Percentiles rank a stretch among this genome's conserved stretches.
These are phyloP conservation scores for Semnopithecus entellus DNA, from an alignment of 2,113 vertebrate genomes.

Conservation along the genomic window DNA sequence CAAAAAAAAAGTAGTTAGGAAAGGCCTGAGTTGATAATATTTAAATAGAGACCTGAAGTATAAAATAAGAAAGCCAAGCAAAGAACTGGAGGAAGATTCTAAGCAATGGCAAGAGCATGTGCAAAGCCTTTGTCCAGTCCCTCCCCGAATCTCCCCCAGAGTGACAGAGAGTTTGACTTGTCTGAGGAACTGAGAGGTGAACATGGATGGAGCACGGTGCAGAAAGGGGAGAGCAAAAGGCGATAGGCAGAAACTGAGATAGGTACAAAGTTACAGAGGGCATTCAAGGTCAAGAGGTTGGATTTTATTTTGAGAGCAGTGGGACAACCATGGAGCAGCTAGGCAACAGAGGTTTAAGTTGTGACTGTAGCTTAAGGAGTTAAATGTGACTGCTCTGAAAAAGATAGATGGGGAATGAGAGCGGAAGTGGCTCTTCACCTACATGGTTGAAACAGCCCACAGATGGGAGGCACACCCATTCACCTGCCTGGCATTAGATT, in stretches of 20 bases:
- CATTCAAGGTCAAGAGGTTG: neutral
- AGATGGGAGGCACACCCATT: accelerated
- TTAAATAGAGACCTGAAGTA: neutral
- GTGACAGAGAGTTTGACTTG: neutral
- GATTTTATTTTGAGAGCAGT: neutral
- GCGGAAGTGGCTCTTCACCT: neutral
- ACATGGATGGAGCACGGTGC: neutral
- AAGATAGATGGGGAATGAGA: neutral
- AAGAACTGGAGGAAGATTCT: neutral
- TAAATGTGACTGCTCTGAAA: neutral
- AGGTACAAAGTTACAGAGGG: neutral
- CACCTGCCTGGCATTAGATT: neutral
- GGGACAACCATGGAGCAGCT: neutral
- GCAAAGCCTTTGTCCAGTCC: neutral
- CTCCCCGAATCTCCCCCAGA: no score
- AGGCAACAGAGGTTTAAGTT: neutral
- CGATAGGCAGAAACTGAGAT: neutral
- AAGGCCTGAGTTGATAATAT: neutral
- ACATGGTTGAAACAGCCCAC: neutral
- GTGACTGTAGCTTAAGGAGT: neutral
- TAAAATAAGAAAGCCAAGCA: neutral
- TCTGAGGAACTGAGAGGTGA: neutral
- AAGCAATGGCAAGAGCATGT: neutral
- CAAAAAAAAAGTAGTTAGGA: neutral
- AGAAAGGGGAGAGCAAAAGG: neutral